A percentile compares a stretch with the other conserved stretches of the same genome.
Evolutionary conservation across 2,797 vertebrate genomes (phyloP).

Genomic region (Danio aesculapii): DNA sequence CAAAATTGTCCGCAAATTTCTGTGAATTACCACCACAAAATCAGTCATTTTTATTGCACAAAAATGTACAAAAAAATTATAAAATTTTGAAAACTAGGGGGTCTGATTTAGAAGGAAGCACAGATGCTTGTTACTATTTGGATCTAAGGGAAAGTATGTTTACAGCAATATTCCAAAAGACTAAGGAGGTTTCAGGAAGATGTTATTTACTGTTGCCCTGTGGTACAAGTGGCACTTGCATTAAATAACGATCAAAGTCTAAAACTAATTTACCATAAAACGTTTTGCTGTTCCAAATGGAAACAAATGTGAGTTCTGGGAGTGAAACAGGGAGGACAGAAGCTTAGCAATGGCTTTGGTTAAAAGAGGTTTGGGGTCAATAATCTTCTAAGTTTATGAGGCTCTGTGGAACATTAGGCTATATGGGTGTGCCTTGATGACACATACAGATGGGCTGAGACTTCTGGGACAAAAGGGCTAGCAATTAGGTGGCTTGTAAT

Average conservation of each 20-base stretch:
- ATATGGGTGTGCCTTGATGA: constrained; percentile 38
- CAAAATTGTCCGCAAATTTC: too few species aligned
- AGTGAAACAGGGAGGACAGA: not conserved
- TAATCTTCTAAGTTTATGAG: constrained; percentile 42
- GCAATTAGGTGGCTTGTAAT: constrained; percentile 27
- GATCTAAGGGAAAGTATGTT: too few species aligned
- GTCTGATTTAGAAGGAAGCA: not conserved
- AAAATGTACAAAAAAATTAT: too few species aligned
- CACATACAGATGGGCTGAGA: constrained; percentile 43
- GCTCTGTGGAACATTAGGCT: constrained; percentile 42
- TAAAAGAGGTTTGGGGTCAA: constrained; percentile 45
- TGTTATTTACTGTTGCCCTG: constrained; percentile 32
- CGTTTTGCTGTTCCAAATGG: constrained; percentile 17
- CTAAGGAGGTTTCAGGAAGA: not conserved
- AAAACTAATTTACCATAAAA: constrained; percentile 34
- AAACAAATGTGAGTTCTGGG: constrained; percentile 38
- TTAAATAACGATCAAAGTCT: constrained; percentile 23
- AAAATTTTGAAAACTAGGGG: too few species aligned
- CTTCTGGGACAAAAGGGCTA: constrained; percentile 29
- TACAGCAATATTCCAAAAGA: not conserved
- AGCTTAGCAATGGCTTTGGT: constrained; percentile 20
- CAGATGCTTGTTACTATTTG: constrained; percentile 3
- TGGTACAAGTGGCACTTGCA: constrained; percentile 4
- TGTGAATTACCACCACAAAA: too few species aligned
- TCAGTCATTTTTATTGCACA: too few species aligned